Conservation (phyloP, 2,888 invertebrate genomes). For the Chloroclysta siterata region DNA sequence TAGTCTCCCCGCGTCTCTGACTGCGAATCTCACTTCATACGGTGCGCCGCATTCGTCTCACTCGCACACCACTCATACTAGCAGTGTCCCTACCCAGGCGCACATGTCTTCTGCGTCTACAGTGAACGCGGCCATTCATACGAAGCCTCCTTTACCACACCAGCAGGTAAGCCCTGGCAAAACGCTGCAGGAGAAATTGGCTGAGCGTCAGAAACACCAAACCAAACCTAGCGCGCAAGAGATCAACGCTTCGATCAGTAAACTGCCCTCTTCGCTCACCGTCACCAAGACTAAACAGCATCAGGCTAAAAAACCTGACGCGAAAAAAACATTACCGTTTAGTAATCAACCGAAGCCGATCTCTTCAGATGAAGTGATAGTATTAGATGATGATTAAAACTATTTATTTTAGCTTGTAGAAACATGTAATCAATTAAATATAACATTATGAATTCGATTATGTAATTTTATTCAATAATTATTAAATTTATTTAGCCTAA, state of each 20-base stretch:
- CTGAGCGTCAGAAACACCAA: conserved; percentile 85
- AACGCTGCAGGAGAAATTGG: conserved; percentile 88
- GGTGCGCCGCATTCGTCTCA: conserved; percentile 45
- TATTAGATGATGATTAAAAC: conserved; percentile 74
- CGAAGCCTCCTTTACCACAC: conserved; percentile 71
- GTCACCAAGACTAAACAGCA: conserved; percentile 75
- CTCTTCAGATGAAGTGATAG: conserved; percentile 72
- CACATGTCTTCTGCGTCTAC: conserved; percentile 66
- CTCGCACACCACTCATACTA: conserved; percentile 38
- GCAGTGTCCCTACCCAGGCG: conserved; percentile 61
- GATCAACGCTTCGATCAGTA: conserved; percentile 71
- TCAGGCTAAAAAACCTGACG: conserved; percentile 60
- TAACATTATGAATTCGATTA: conserved; percentile 22
- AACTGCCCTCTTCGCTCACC: conserved; percentile 80
- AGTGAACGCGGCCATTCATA: conserved; percentile 59
- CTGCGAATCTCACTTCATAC: conserved; percentile 60
- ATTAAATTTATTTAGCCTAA: conserved; percentile 31
- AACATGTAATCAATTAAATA: conserved; percentile 25
- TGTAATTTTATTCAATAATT: conserved; percentile 35
- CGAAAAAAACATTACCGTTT: conserved; percentile 66
- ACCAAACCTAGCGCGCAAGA: conserved; percentile 60
- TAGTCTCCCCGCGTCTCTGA: conserved; percentile 69
- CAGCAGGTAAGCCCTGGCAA: conserved; percentile 85
- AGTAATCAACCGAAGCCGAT: conserved; percentile 64
- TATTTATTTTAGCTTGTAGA: conserved; percentile 24